These are phyloP conservation scores for Rhinogobio ventralis DNA, from an alignment of 2,797 vertebrate genomes.

Conservation along the genomic window DNA sequence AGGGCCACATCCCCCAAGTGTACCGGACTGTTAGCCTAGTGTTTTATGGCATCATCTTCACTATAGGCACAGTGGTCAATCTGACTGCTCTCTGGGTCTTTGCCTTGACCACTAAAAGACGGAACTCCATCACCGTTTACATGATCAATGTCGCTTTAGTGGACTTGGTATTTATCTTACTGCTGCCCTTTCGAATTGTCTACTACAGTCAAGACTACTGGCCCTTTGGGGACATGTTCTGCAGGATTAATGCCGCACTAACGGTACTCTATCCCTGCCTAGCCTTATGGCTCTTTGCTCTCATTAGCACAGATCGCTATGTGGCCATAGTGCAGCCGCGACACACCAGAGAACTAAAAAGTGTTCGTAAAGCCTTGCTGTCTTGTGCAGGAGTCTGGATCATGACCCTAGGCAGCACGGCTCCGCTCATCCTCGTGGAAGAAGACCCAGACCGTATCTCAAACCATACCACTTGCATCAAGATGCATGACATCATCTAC, in stretches of 20 bases:
- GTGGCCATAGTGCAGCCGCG: slow-evolving; percentile 95
- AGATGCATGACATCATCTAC: slow-evolving; percentile 90
- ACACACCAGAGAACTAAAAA: slow-evolving; percentile 90
- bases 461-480: slow-evolving; percentile 88
- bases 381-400: slow-evolving; percentile 87
- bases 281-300: slow-evolving; percentile 92
- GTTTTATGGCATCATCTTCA: slow-evolving; percentile 88
- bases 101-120: slow-evolving; percentile 93
- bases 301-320: slow-evolving; percentile 95
- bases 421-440: slow-evolving; percentile 82
- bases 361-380: slow-evolving; percentile 86
- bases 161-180: slow-evolving; percentile 87
- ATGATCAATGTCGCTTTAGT: slow-evolving; percentile 96
- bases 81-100: slow-evolving; percentile 94
- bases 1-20: slow-evolving; percentile 75
- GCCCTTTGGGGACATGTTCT: slow-evolving; percentile 91
- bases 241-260: slow-evolving; percentile 83
- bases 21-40: slow-evolving; percentile 84
- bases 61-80: slow-evolving; percentile 88
- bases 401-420: slow-evolving; percentile 86
- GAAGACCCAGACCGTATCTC: slow-evolving; percentile 83
- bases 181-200: slow-evolving; percentile 89
- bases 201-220: slow-evolving; percentile 85
- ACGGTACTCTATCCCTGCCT: slow-evolving; percentile 94
- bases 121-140: slow-evolving; percentile 91